Conservation (phyloP, 1,140 invertebrate species). For the Formica exsecta region DNA sequence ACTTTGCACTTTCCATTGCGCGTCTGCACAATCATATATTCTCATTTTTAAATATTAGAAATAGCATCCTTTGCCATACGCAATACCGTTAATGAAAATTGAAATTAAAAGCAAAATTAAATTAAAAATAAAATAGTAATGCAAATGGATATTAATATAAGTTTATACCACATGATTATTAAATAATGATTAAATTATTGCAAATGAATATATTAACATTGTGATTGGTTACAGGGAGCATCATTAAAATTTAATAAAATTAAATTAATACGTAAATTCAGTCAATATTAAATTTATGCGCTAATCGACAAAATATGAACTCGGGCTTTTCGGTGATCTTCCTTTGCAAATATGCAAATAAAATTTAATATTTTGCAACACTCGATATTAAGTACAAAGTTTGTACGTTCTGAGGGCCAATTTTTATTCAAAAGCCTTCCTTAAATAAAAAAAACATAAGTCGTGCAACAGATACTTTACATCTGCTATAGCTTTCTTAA, state of each 20-base stretch:
- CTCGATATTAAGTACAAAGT: background rate
- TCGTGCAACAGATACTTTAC: conserved; percentile 68
- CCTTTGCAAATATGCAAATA: background rate
- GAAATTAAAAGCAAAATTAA: too few relatives aligned
- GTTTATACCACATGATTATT: conserved; percentile 2
- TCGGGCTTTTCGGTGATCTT: background rate
- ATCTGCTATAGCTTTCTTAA: conserved; percentile 50
- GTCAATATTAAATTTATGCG: conserved; percentile 10
- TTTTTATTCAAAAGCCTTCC: conserved; percentile 59
- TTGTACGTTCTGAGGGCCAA: conserved; percentile 11
- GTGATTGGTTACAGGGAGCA: background rate
- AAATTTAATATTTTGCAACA: conserved; percentile 33
- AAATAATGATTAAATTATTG: conserved; percentile 16
- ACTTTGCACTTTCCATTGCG: background rate
- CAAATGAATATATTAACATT: conserved; percentile 45
- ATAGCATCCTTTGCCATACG: too few relatives aligned
- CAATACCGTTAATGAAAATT: too few relatives aligned
- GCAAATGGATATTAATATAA: background rate
- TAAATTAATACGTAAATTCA: conserved; percentile 29
- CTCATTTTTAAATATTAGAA: conserved; percentile 10
- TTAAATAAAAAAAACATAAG: conserved; percentile 67
- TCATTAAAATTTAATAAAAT: conserved; percentile 53
- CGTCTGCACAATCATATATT: background rate
- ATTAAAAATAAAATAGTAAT: background rate
- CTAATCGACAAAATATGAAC: background rate